A percentile compares a stretch with the other conserved stretches of the same genome.
Conservation (phyloP, 2,797 vertebrate genomes). For the Chiroxiphia lanceolata region DNA sequence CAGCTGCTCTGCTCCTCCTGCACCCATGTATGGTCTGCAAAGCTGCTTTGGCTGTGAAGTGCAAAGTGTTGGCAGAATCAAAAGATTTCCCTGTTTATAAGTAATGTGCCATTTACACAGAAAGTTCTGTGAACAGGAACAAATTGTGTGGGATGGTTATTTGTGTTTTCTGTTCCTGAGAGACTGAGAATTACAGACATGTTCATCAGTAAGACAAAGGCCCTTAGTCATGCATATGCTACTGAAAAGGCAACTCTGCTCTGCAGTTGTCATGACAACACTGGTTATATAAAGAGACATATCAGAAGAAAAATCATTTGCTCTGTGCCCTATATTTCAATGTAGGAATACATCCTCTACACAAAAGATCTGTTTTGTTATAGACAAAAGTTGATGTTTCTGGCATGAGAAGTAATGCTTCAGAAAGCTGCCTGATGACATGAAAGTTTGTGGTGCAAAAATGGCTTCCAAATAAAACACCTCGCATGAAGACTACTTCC, state of each 20-base stretch:
- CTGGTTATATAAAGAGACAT: conserved; percentile 35
- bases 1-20: not conserved
- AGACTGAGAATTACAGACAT: not conserved
- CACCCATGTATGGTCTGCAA: not conserved
- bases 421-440: not conserved
- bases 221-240: conserved; percentile 28
- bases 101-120: not conserved
- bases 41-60: not conserved
- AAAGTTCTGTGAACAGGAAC: conserved; percentile 7
- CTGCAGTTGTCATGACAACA: conserved; percentile 57
- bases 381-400: not conserved
- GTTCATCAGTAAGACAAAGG: conserved; percentile 36
- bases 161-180: conserved; percentile 12
- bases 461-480: not conserved
- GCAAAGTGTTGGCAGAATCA: not conserved
- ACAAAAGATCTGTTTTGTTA: not conserved
- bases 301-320: conserved; percentile 50
- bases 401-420: not conserved
- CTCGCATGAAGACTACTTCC: not conserved
- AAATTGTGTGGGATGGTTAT: conserved; percentile 6
- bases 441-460: not conserved
- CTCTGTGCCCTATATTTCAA: conserved; percentile 25
- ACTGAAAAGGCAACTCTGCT: not conserved
- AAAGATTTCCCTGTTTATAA: conserved; percentile 4
- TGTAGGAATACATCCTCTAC: not conserved